Evolutionary conservation across 1,140 invertebrate genomes (phyloP).

Genomic region (Leguminivora glycinivorella): DNA sequence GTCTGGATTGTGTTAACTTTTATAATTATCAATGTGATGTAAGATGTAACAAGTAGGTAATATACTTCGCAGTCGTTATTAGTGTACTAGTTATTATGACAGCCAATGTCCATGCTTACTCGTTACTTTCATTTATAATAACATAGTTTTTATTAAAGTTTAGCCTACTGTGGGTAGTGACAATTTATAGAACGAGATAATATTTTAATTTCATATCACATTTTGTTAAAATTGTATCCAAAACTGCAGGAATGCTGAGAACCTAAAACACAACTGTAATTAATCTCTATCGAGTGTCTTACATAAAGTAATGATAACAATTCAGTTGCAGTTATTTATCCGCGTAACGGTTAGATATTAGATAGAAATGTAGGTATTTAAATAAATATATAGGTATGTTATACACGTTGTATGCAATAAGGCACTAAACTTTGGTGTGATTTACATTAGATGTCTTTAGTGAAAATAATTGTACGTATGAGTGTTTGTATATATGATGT

Average conservation of each 20-base stretch:
- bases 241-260: not conserved
- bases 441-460: not conserved
- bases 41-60: not conserved
- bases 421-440: conserved; percentile 8
- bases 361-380: conserved; percentile 1
- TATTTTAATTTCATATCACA: no score
- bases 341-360: not conserved
- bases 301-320: not conserved
- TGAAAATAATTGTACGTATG: conserved; percentile 3
- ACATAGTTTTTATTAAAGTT: no score
- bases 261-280: not conserved
- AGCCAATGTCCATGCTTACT: not conserved
- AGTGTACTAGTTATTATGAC: not conserved
- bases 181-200: no score
- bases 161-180: no score
- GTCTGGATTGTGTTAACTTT: not conserved
- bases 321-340: not conserved
- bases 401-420: conserved; percentile 1
- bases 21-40: not conserved
- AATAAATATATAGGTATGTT: not conserved
- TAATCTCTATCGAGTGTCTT: not conserved
- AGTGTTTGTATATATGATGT: conserved; percentile 9
- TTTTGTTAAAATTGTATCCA: no score
- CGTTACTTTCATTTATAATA: not conserved
- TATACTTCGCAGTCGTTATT: not conserved